Conservation (phyloP, 2,113 vertebrate species). For the Clarias gariepinus region DNA sequence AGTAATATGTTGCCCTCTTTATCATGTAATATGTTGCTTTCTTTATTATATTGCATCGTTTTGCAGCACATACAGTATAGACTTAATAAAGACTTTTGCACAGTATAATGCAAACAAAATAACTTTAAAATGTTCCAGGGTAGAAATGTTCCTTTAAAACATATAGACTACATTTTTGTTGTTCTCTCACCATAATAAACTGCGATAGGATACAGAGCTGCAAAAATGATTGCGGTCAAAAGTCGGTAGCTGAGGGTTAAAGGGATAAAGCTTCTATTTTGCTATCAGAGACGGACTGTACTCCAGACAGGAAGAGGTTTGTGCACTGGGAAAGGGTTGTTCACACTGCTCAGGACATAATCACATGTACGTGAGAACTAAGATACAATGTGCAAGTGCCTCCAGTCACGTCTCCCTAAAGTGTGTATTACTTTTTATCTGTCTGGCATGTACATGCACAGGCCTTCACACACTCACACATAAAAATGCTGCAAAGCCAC, state of each 20-base stretch:
- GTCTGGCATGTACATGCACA: neutral
- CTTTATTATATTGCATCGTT: too few relatives aligned
- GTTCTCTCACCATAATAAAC: neutral
- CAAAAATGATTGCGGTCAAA: neutral
- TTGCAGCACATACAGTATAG: too few relatives aligned
- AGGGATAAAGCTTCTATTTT: neutral
- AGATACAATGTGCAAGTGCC: constrained; percentile 16
- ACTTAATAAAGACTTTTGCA: too few relatives aligned
- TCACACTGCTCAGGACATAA: constrained; percentile 9
- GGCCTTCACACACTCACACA: neutral
- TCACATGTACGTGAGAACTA: neutral
- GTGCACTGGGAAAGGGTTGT: neutral
- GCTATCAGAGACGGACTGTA: constrained; percentile 15
- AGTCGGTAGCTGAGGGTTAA: neutral
- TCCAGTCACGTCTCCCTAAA: constrained; percentile 8
- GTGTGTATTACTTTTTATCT: constrained; percentile 1
- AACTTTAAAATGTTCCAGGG: neutral
- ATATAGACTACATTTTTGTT: neutral
- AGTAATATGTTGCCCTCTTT: too few relatives aligned
- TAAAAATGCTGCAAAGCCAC: neutral
- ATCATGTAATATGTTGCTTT: too few relatives aligned
- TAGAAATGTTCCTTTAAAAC: neutral
- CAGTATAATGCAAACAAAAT: neutral
- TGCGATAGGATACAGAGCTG: neutral
- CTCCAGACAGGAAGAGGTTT: constrained; percentile 34